Base-by-base conservation (phyloP, 2,888 invertebrate genomes). In the Standfussiana lucernea region DNA sequence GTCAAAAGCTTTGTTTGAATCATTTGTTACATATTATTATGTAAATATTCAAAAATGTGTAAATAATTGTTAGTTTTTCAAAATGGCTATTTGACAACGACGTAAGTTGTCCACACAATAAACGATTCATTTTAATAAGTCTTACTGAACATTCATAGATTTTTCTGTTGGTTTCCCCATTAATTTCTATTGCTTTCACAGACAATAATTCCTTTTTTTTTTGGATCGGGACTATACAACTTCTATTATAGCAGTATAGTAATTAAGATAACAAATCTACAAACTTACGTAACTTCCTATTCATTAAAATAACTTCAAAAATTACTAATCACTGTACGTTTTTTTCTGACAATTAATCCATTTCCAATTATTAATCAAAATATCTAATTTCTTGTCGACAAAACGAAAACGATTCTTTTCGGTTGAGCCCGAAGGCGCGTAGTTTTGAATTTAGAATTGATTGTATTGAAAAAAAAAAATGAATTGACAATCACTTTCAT, bases 401-500 rank as follows among this genome's bases (percentile, higher is more conserved):
- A 67, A 83, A 72, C 13, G 21, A 59, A 61, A 83, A 61, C 72
- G 50, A 62, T 77, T 74, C 13, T 61, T 37, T 68, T 37, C 13
- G n/a, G 50, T 40, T 0, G 6, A 35, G 69, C 83, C 79, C 53
- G 47, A 65, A 75, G 84, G 83, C 84, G 45, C 61, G 59, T 66
- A 35, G 35, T 42, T 77, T 78, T 74, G 24, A 80, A 78, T 83
- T 86, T 32, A 37, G 77, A 80, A 76, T 64, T 40, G n/a, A 40
- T 64, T 28, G 64, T 64, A 40, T n/a, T 40, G 15, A 18, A 18
- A 40, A 64, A 61, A 59, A 28, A 62, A 62, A 37, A n/a, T 24
- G 62, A 53, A 80, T 83, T 83, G 84, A 85, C 77, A 85, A 88
- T 88, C 76, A 82, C 90, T 91, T 91, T 91, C 90, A 73, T 84